Evolutionary conservation across 2,797 vertebrate species (phyloP).

Genomic region (Microcaecilia unicolor): DNA sequence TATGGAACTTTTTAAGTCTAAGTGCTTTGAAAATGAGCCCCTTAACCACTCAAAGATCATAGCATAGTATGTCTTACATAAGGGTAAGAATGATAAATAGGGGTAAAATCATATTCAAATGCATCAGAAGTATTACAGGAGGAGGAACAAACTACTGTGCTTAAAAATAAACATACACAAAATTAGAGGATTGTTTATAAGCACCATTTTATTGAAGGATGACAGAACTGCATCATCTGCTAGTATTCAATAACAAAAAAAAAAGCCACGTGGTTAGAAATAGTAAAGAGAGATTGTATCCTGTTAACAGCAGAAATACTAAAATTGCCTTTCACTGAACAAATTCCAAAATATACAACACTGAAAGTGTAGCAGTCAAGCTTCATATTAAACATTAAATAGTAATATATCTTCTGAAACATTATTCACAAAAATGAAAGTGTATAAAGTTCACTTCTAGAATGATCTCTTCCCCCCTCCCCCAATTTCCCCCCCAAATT

Average conservation of each 20-base stretch:
- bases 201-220: constrained; percentile 48
- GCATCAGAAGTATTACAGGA: no score
- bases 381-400: constrained; percentile 29
- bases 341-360: constrained; percentile 40
- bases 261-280: constrained; percentile 29
- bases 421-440: constrained; percentile 36
- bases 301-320: constrained; percentile 10
- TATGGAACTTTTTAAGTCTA: no score
- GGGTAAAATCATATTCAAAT: no score
- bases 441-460: constrained; percentile 19
- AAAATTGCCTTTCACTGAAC: constrained; percentile 17
- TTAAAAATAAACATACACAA: no score
- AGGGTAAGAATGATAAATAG: no score
- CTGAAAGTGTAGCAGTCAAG: constrained; percentile 14
- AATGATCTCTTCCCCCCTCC: background rate
- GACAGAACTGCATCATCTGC: constrained; percentile 20
- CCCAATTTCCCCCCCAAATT: background rate
- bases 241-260: constrained; percentile 33
- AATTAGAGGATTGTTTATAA: constrained; percentile 10
- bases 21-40: no score
- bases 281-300: constrained; percentile 24
- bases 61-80: no score
- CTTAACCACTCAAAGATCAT: no score
- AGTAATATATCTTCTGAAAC: constrained; percentile 28
- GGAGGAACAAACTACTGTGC: background rate